Conservation (phyloP, 2,113 vertebrate species). For the Tamias sibiricus region DNA sequence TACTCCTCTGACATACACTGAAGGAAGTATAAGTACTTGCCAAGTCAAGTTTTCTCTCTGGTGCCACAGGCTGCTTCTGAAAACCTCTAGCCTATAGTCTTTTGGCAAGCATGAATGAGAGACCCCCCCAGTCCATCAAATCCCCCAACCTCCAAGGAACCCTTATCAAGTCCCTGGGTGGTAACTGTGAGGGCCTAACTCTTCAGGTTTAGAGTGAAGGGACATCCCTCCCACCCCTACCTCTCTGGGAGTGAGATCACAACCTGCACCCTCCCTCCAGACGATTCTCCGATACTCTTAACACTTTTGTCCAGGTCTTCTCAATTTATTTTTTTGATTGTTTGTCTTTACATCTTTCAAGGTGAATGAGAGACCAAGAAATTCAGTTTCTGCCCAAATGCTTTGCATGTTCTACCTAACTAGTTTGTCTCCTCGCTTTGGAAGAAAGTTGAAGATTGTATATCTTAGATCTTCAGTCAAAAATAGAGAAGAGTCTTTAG, state of each 20-base stretch:
- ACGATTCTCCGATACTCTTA: neutral
- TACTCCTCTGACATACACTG: neutral
- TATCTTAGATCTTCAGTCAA: neutral
- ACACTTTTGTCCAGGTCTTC: neutral
- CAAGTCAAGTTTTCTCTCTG: neutral
- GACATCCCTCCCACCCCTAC: neutral
- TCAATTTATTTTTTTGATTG: neutral
- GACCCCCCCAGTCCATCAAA: neutral
- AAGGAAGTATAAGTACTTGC: neutral
- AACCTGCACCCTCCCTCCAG: neutral
- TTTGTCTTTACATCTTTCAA: constrained; percentile 17
- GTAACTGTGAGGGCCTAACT: neutral
- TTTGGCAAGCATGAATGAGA: neutral
- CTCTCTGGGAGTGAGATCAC: neutral
- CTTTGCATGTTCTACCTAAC: neutral
- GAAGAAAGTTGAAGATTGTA: neutral
- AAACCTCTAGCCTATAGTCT: neutral
- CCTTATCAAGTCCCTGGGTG: neutral
- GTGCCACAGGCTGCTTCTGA: neutral
- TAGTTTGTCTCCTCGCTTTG: neutral
- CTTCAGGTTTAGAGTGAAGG: neutral
- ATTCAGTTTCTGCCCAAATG: neutral
- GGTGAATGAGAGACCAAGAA: neutral
- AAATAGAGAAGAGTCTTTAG: constrained; percentile 4
- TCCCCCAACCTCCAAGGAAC: neutral